Evolutionary conservation across 2,888 invertebrate species (phyloP).

Genomic region (Xestia sexstrigata): DNA sequence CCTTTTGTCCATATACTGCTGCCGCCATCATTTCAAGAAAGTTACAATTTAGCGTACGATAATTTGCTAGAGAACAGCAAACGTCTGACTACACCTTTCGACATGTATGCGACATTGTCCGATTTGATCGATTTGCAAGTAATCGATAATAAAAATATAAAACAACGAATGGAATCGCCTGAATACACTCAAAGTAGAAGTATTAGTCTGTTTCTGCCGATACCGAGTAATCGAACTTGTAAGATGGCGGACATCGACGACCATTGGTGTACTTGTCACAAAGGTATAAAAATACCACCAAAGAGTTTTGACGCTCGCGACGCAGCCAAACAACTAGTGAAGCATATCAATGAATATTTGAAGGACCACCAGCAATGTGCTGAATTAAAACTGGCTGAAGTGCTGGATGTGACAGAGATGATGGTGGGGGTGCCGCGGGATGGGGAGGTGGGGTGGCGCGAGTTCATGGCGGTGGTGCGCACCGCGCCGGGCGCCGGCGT

Average conservation of each 20-base stretch:
- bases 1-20: conserved; percentile 94
- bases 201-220: conserved; percentile 94
- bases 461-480: conserved; percentile 92
- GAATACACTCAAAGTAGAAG: conserved; percentile 88
- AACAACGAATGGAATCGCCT: conserved; percentile 75
- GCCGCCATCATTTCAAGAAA: conserved; percentile 93
- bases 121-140: conserved; percentile 91
- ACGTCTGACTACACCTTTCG: conserved; percentile 95
- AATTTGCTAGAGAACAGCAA: conserved; percentile 92
- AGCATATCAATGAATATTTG: conserved; percentile 92
- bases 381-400: conserved; percentile 90
- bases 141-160: conserved; percentile 83
- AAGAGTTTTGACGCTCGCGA: conserved; percentile 89
- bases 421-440: conserved; percentile 80
- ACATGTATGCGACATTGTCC: conserved; percentile 94
- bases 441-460: conserved; percentile 86
- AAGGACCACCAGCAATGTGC: conserved; percentile 92
- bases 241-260: conserved; percentile 94
- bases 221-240: conserved; percentile 94
- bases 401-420: conserved; percentile 93
- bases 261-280: conserved; percentile 97
- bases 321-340: conserved; percentile 91
- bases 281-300: conserved; percentile 89
- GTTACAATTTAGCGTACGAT: conserved; percentile 91
- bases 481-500: conserved; percentile 93